phyloP scores from a whole-genome alignment of 2,113 vertebrate genomes.

The Cololabis saira region DNA sequence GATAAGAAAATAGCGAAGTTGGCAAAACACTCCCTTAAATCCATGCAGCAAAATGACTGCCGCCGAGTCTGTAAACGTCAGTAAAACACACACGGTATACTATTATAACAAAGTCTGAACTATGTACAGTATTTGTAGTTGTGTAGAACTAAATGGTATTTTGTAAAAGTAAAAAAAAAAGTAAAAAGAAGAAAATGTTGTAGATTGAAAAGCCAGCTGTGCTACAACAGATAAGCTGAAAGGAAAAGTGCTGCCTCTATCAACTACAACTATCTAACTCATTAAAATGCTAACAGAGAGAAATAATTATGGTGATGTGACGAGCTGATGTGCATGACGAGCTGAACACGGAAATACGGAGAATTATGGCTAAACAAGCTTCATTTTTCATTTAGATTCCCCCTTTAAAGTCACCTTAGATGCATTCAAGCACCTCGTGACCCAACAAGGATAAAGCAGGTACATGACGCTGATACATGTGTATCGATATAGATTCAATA shows the following conservation, averaged over 20 bases:
- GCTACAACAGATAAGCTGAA: neutral
- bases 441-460: too few relatives aligned
- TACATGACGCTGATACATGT: too few relatives aligned
- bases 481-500: too few relatives aligned
- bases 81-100: neutral
- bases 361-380: neutral
- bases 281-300: neutral
- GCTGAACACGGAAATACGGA: neutral
- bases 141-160: neutral
- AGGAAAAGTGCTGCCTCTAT: neutral
- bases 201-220: too few relatives aligned
- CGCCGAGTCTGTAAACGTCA: neutral
- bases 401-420: neutral
- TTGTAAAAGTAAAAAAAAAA: neutral
- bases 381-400: neutral
- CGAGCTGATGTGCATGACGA: neutral
- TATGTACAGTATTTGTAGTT: neutral
- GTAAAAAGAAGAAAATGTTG: too few relatives aligned
- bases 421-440: too few relatives aligned
- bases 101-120: neutral
- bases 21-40: neutral
- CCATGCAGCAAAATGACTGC: neutral
- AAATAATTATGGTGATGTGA: neutral
- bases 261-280: neutral
- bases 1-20: neutral